phyloP scores from a whole-genome alignment of 2,797 vertebrate species.

The Semotilus atromaculatus region DNA sequence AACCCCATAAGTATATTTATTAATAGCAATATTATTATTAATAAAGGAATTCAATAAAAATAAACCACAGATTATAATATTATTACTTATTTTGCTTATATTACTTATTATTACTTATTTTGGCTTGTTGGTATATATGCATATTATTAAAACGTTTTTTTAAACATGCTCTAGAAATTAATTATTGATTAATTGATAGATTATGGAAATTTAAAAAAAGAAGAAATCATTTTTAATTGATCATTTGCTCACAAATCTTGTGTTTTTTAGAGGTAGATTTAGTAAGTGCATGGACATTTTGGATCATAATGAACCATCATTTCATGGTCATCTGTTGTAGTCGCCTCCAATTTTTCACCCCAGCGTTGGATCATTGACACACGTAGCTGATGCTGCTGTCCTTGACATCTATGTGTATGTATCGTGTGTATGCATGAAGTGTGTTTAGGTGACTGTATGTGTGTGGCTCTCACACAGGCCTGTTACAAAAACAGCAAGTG shows the following conservation, averaged over 20 bases:
- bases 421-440: background rate
- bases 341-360: slow-evolving; percentile 76
- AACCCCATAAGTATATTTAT: background rate
- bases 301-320: slow-evolving; percentile 60
- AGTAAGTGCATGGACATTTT: slow-evolving; percentile 64
- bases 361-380: slow-evolving; percentile 75
- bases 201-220: background rate
- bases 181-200: background rate
- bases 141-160: no score
- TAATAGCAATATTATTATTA: background rate
- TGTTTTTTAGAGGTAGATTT: background rate
- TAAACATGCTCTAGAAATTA: no score
- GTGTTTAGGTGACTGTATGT: slow-evolving; percentile 27
- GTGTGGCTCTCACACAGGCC: slow-evolving; percentile 32
- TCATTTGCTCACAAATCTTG: background rate
- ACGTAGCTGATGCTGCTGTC: slow-evolving; percentile 66
- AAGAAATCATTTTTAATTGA: background rate
- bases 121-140: no score
- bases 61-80: background rate
- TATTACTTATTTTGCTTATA: no score
- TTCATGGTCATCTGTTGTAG: slow-evolving; percentile 82
- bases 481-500: slow-evolving; percentile 53
- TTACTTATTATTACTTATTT: no score
- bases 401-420: slow-evolving; percentile 62
- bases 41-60: background rate